phyloP scores from a whole-genome alignment of 2,888 invertebrate genomes.

The Odontocolon sp. region DNA sequence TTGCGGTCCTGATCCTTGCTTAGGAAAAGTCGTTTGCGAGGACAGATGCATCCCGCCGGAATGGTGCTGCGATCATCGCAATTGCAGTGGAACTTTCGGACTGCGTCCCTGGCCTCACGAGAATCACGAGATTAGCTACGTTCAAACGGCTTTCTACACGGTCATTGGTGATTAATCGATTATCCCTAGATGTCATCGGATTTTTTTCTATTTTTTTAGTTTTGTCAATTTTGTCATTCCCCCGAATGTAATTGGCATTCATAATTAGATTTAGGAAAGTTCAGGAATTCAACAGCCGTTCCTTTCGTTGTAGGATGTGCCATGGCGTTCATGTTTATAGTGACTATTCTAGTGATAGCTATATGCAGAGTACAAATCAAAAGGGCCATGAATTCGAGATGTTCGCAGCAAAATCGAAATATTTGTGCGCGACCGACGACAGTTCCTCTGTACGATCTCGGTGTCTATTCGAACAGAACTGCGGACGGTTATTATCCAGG shows the following conservation, averaged over 20 bases:
- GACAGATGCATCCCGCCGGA: constrained; percentile 82
- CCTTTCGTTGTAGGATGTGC: constrained; percentile 76
- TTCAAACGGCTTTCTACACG: constrained; percentile 80
- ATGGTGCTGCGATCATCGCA: constrained; percentile 82
- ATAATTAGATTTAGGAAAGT: no score
- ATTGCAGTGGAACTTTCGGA: constrained; percentile 63
- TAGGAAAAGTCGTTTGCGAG: constrained; percentile 81
- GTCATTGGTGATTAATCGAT: constrained; percentile 76
- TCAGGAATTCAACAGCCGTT: background rate
- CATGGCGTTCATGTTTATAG: constrained; percentile 81
- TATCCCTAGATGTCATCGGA: no score
- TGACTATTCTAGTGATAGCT: constrained; percentile 80
- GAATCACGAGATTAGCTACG: constrained; percentile 76
- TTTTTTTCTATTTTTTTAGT: no score
- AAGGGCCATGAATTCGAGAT: constrained; percentile 73
- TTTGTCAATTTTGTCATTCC: no score
- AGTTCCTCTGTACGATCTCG: constrained; percentile 73
- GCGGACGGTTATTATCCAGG: constrained; percentile 62
- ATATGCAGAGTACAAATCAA: constrained; percentile 80
- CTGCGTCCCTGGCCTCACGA: constrained; percentile 62
- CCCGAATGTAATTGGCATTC: no score
- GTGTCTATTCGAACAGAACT: constrained; percentile 71
- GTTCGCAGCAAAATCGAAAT: constrained; percentile 67
- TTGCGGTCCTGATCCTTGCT: constrained; percentile 79
- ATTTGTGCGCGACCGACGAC: constrained; percentile 60